These are phyloP conservation scores for Ailurus styani DNA, from an alignment of 2,113 vertebrate genomes.

Conservation along the genomic window DNA sequence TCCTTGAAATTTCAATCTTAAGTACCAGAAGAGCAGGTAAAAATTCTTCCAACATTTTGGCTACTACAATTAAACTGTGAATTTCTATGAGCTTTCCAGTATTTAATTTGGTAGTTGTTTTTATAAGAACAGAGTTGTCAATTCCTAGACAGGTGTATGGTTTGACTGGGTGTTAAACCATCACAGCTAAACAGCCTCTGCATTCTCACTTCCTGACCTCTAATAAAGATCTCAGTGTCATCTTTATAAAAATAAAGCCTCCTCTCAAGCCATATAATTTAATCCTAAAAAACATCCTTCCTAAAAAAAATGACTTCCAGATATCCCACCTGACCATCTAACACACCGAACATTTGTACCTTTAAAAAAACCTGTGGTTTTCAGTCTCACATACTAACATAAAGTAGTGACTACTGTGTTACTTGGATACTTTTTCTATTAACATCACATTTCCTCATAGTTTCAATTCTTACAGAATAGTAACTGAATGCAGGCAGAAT, in stretches of 20 bases:
- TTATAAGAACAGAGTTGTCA: neutral
- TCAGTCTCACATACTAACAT: neutral
- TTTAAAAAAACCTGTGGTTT: constrained; percentile 58
- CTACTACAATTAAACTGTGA: neutral
- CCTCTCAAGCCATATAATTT: constrained; percentile 61
- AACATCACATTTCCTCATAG: neutral
- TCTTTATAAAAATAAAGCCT: constrained; percentile 65
- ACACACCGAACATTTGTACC: neutral
- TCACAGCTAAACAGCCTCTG: neutral
- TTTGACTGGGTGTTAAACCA: constrained; percentile 29
- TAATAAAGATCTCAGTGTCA: constrained; percentile 63
- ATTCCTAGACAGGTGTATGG: neutral
- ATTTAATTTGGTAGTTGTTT: constrained; percentile 13
- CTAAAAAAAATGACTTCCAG: constrained; percentile 70
- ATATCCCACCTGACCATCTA: constrained; percentile 57
- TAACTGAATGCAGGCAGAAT: neutral
- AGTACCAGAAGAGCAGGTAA: neutral
- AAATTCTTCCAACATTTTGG: neutral
- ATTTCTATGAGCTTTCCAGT: neutral
- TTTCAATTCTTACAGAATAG: constrained; percentile 24
- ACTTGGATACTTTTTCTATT: neutral
- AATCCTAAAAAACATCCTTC: constrained; percentile 59
- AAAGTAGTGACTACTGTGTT: neutral
- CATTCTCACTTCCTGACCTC: constrained; percentile 41
- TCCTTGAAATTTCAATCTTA: neutral